Percentiles rank a stretch among this genome's conserved stretches.
Evolutionary conservation across 2,888 invertebrate species (phyloP).

Genomic region (Celastrina argiolus): DNA sequence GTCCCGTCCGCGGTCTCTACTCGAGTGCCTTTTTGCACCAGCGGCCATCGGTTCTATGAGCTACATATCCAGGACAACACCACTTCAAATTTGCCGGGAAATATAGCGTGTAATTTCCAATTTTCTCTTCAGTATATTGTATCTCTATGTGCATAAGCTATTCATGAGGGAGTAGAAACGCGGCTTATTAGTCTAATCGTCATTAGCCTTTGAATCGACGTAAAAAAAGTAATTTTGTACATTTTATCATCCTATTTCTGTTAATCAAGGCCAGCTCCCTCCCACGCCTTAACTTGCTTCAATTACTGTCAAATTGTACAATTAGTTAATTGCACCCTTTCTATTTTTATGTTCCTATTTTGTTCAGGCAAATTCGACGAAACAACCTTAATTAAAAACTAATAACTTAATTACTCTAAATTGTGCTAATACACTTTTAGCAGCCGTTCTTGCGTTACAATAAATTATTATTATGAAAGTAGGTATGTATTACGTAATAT

Average conservation of each 20-base stretch:
- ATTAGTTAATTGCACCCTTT: conserved; percentile 14
- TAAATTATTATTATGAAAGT: background rate
- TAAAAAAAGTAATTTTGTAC: background rate
- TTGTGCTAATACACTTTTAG: background rate
- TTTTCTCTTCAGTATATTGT: no score
- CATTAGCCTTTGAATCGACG: background rate
- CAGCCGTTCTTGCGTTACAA: background rate
- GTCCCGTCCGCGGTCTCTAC: no score
- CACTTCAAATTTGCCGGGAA: no score
- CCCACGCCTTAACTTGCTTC: conserved; percentile 7
- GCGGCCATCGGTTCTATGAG: no score
- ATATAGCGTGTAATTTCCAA: no score
- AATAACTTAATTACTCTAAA: background rate
- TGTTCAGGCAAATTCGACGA: background rate
- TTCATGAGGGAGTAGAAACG: no score
- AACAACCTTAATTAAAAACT: background rate
- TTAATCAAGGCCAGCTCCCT: conserved; percentile 3
- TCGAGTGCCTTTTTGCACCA: no score
- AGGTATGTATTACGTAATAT: no score
- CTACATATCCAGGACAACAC: no score
- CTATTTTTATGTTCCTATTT: conserved; percentile 2
- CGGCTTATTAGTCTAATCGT: no score
- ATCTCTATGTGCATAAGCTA: no score
- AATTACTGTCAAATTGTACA: conserved; percentile 11
- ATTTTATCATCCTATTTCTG: background rate